These are phyloP conservation scores for Drosophila birchii DNA, from an alignment of 2,888 invertebrate species.

Conservation along the genomic window DNA sequence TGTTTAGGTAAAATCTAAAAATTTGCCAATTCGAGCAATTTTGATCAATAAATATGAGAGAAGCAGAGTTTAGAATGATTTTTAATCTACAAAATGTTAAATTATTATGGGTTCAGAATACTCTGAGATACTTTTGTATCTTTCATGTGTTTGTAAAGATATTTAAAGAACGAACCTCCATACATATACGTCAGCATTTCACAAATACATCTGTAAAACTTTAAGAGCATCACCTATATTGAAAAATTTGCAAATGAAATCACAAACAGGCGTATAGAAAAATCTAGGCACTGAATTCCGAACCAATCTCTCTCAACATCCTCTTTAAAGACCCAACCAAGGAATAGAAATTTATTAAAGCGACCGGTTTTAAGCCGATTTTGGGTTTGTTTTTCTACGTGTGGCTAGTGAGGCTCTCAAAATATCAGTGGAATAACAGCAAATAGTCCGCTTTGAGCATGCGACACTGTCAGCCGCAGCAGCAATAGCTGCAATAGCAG, in stretches of 20 bases:
- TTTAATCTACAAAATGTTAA: not conserved
- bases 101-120: not conserved
- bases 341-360: not conserved
- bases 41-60: not conserved
- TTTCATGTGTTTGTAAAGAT: too few species aligned
- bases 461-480: constrained; percentile 76
- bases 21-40: not conserved
- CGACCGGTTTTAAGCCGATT: not conserved
- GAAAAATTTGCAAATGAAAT: too few species aligned
- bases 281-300: not conserved
- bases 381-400: constrained; percentile 1
- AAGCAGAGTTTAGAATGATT: not conserved
- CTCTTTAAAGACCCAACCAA: not conserved
- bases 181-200: too few species aligned
- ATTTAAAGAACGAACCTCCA: too few species aligned
- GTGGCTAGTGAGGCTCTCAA: constrained; percentile 62
- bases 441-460: constrained; percentile 78
- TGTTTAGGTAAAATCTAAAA: not conserved
- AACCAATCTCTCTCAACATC: not conserved
- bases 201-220: not conserved
- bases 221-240: not conserved
- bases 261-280: too few species aligned
- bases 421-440: constrained; percentile 77
- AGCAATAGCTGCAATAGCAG: constrained; percentile 14
- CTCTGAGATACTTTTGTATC: not conserved